phyloP scores from a whole-genome alignment of 64 coral and sea anemone genomes.

The Orbicella faveolata region DNA sequence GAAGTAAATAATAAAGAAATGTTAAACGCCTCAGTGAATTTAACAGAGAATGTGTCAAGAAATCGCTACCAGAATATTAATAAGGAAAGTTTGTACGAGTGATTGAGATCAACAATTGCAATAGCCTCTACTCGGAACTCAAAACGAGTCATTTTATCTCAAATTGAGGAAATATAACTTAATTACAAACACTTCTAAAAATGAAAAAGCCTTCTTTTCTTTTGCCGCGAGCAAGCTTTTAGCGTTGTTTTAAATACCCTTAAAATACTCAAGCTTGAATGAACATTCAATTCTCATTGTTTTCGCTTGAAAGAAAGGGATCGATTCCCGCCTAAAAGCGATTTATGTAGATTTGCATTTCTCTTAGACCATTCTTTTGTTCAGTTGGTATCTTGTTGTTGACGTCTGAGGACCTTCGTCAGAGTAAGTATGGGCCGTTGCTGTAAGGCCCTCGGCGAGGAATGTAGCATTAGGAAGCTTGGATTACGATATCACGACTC shows the following conservation, averaged over 20 bases:
- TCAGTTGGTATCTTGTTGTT: background rate
- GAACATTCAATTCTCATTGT: background rate
- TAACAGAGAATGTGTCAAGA: background rate
- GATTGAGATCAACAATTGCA: too few species aligned
- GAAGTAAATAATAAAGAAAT: background rate
- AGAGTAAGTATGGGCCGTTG: constrained; percentile 27
- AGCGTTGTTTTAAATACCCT: background rate
- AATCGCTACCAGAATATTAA: background rate
- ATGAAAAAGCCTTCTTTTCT: background rate
- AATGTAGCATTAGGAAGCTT: constrained; percentile 56
- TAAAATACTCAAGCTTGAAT: background rate
- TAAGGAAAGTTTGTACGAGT: background rate
- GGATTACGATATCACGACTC: constrained; percentile 44
- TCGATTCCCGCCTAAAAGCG: background rate
- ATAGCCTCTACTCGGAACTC: background rate
- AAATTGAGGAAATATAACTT: background rate
- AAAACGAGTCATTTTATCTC: background rate
- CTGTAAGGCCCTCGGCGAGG: constrained; percentile 41
- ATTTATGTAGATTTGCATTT: constrained; percentile 4
- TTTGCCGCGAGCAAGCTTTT: background rate
- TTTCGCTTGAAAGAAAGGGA: background rate
- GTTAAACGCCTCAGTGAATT: background rate
- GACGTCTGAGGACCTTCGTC: background rate
- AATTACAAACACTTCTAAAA: background rate
- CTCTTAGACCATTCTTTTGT: background rate